phyloP scores from a whole-genome alignment of 2,797 vertebrate species.

The Microcaecilia unicolor region DNA sequence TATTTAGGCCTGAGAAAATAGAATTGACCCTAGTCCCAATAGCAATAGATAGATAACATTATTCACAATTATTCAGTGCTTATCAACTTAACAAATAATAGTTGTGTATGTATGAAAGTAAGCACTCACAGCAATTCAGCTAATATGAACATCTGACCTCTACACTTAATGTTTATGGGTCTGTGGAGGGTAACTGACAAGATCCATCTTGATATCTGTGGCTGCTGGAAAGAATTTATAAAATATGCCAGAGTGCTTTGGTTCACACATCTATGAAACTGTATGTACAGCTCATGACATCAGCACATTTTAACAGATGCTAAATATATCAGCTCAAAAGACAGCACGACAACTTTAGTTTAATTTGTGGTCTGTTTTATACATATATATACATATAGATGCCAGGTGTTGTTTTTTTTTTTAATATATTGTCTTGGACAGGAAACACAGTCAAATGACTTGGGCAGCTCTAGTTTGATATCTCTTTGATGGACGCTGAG shows the following conservation, averaged over 20 bases:
- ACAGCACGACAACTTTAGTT: conserved; percentile 33
- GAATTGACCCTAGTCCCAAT: too few species aligned
- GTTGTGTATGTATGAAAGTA: not conserved
- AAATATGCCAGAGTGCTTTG: conserved; percentile 11
- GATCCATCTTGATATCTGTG: conserved; percentile 15
- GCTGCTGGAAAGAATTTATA: conserved; percentile 10
- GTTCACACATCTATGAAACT: conserved; percentile 14
- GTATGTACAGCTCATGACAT: conserved; percentile 7
- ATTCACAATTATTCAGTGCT: not conserved
- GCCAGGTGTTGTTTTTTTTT: conserved; percentile 45
- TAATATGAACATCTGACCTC: conserved; percentile 15
- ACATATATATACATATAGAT: too few species aligned
- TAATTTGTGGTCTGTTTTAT: conserved; percentile 40
- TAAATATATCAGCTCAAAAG: conserved; percentile 36
- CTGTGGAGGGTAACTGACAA: conserved; percentile 12
- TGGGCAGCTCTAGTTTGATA: conserved; percentile 43
- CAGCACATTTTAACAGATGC: conserved; percentile 10
- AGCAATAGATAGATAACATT: not conserved
- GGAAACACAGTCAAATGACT: conserved; percentile 50
- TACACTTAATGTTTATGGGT: not conserved
- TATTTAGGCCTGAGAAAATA: too few species aligned
- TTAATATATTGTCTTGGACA: conserved; percentile 47
- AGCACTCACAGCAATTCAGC: conserved; percentile 1
- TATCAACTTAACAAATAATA: not conserved
- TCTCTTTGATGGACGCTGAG: conserved; percentile 54